Evolutionary conservation across 2,888 invertebrate genomes (phyloP), one percentile per base, ranked within the genome.

Genomic region (Cremastobaeus sp.): DNA sequence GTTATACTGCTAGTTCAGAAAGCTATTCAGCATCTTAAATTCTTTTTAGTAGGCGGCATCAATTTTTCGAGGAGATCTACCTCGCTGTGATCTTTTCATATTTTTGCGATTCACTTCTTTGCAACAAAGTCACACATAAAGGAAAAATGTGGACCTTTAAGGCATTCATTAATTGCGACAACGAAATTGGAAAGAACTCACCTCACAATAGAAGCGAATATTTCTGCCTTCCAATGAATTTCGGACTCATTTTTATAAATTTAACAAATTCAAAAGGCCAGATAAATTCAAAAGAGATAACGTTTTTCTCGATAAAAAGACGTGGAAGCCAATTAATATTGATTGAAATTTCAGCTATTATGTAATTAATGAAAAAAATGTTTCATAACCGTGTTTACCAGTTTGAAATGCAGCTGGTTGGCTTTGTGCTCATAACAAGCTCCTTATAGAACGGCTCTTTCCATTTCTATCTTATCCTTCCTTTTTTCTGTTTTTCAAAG

Each of bases 21-120:
- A 59, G 59, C 69, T 55, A 69, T 74, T 74, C 69, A 70, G 12
- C 1, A 34, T 65, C 21, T 68, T 43, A 35, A 52, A 69, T 74
- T 74, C 74, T 60, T 69, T 74, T 74, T 64, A 43, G 68, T 62
- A 48, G 62, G 65, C 72, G 59, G 64, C 64, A 41, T 74, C 68
- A 37, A 69, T 64, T 74, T 65, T 70, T 74, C 74, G 74, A 74
- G 70, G 60, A 45, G 37, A 70, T 57, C 55, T 55, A 47, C 59
- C 52, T 65, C 47, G 41, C 34, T 34, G 43, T 43, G 69, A 57
- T 64, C 69, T 65, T 74, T 74, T 69, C 65, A 74, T 57, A 52
- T 60, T 73, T 74, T 69, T 62, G 74, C 74, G 74, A 74, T 69
- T 74, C 74, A 64, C 68, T 73, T 68, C 73, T 62, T 62, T 68